Conservation (phyloP, 2,797 vertebrate genomes). For the Salarias fasciatus region DNA sequence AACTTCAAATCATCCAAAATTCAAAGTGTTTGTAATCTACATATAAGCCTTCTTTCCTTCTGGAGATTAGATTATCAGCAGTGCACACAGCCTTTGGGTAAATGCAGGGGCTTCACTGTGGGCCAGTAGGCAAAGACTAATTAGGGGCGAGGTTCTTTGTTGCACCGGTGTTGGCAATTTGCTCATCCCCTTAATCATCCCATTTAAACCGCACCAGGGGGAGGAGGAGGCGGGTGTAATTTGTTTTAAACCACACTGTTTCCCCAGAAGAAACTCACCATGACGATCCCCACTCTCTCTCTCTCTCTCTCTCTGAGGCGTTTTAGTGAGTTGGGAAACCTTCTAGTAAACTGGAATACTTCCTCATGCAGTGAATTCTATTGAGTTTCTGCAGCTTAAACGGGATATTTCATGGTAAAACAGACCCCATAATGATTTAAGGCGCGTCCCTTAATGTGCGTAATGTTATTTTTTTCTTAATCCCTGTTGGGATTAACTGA, state of each 20-base stretch:
- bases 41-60: conserved; percentile 39
- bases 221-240: conserved; percentile 57
- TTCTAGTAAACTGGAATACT: conserved; percentile 37
- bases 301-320: background rate
- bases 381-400: background rate
- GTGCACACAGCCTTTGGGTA: conserved; percentile 42
- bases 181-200: conserved; percentile 77
- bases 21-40: conserved; percentile 36
- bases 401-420: background rate
- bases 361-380: background rate
- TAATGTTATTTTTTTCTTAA: conserved; percentile 20
- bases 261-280: conserved; percentile 33
- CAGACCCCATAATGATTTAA: background rate
- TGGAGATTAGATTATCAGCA: conserved; percentile 53
- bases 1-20: conserved; percentile 46
- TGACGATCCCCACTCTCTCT: conserved; percentile 9
- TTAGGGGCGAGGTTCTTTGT: conserved; percentile 83
- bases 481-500: conserved; percentile 10
- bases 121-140: conserved; percentile 70
- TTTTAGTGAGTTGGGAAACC: conserved; percentile 34
- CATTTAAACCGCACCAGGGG: conserved; percentile 63
- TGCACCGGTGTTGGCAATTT: conserved; percentile 79
- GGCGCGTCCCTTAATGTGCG: conserved; percentile 12
- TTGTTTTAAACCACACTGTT: conserved; percentile 62
- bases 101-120: conserved; percentile 52